These are phyloP conservation scores for Drymodes brunneopygia DNA, from an alignment of 2,113 vertebrate genomes.

Conservation along the genomic window DNA sequence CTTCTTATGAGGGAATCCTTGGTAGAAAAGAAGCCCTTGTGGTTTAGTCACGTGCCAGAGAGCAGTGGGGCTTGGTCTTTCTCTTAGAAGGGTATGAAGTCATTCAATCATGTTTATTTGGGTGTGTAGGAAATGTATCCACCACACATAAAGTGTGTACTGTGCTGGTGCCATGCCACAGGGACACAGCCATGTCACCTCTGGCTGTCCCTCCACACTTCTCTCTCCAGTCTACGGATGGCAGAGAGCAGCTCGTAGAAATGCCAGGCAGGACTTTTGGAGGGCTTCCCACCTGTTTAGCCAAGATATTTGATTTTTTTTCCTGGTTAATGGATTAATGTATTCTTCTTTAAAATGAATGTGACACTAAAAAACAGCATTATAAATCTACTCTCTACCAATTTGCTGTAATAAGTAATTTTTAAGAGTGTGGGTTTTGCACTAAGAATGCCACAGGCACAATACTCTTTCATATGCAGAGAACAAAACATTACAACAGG, in stretches of 20 bases:
- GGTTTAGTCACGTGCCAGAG: not conserved
- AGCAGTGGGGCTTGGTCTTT: not conserved
- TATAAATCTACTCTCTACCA: not conserved
- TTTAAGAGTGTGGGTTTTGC: not conserved
- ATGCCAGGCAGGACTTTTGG: not conserved
- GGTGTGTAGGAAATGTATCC: not conserved
- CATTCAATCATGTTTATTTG: not conserved
- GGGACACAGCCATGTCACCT: accelerated
- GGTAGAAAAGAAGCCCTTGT: not conserved
- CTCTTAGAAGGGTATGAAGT: not conserved
- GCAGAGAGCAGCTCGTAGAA: not conserved
- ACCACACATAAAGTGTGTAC: not conserved
- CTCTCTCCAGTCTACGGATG: not conserved
- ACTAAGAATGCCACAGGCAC: not conserved
- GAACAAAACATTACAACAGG: not conserved
- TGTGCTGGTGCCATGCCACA: not conserved
- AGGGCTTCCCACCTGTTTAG: not conserved
- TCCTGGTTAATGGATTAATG: not conserved
- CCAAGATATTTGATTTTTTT: not conserved
- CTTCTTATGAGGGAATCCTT: not conserved
- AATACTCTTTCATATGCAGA: not conserved
- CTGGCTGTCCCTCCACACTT: not conserved
- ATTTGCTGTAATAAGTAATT: not conserved
- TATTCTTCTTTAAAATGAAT: not conserved
- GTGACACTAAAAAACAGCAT: not conserved